These are phyloP conservation scores for Noctua fimbriata DNA, from an alignment of 2,888 invertebrate species.

Conservation along the genomic window DNA sequence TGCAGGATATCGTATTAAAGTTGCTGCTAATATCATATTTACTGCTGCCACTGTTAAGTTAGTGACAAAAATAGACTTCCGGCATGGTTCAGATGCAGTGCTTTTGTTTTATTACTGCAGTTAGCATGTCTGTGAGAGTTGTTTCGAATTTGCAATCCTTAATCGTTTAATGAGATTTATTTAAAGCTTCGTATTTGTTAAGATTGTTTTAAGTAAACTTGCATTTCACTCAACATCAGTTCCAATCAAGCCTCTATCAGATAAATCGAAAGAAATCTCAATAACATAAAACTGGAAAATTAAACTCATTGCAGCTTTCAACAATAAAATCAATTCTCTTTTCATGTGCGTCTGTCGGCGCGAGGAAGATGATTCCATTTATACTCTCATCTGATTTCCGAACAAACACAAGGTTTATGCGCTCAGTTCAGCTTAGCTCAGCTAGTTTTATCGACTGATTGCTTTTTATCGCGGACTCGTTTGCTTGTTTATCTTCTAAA, in stretches of 20 bases:
- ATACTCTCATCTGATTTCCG: constrained; percentile 72
- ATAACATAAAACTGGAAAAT: constrained; percentile 36
- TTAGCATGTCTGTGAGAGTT: constrained; percentile 6
- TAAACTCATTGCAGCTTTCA: constrained; percentile 58
- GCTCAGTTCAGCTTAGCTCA: constrained; percentile 66
- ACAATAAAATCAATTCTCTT: constrained; percentile 77
- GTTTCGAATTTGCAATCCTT: background rate
- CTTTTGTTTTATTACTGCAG: constrained; percentile 51
- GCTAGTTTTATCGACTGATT: constrained; percentile 80
- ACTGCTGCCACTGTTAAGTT: constrained; percentile 71
- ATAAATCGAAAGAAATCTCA: constrained; percentile 27
- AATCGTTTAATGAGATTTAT: constrained; percentile 16
- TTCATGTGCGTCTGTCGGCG: constrained; percentile 68
- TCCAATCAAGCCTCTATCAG: background rate
- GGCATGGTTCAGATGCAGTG: constrained; percentile 49
- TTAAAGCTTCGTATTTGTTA: background rate
- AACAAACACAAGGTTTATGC: constrained; percentile 77
- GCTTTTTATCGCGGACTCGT: constrained; percentile 82
- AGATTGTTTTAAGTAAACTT: background rate
- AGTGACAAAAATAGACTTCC: constrained; percentile 73
- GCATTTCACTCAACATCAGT: background rate
- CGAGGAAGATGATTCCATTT: constrained; percentile 78
- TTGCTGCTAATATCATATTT: constrained; percentile 83
- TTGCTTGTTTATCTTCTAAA: constrained; percentile 81
- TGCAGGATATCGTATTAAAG: constrained; percentile 88